Conservation (phyloP, 1,140 invertebrate species). For the Ips typographus region DNA sequence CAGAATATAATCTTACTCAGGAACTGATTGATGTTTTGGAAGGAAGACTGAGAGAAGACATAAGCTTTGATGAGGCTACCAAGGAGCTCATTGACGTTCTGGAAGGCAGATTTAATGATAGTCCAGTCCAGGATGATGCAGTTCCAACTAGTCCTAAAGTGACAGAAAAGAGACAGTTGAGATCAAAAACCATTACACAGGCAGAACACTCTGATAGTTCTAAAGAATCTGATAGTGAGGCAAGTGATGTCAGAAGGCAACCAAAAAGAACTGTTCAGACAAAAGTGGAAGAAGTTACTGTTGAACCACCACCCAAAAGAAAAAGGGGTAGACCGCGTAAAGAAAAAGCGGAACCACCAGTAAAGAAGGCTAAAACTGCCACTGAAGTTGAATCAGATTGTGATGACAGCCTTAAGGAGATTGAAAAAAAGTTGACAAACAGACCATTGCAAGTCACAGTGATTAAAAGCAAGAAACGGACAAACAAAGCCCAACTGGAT, state of each 20-base stretch:
- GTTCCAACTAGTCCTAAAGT: background rate
- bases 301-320: background rate
- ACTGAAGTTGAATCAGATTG: background rate
- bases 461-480: conserved; percentile 24
- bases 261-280: background rate
- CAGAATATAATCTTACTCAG: conserved; percentile 12
- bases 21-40: conserved; percentile 17
- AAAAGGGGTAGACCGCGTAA: background rate
- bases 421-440: background rate
- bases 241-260: background rate
- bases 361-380: background rate
- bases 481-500: conserved; percentile 21
- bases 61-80: background rate
- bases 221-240: background rate
- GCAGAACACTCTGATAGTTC: too few relatives aligned
- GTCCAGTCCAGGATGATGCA: background rate
- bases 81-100: background rate
- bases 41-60: conserved; percentile 2
- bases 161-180: background rate
- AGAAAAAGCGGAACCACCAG: background rate
- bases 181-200: too few relatives aligned
- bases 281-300: background rate
- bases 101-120: background rate
- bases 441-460: conserved; percentile 18
- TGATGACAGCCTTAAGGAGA: background rate